Evolutionary conservation across 2,113 vertebrate species (phyloP).

Genomic region (Athene cunicularia): DNA sequence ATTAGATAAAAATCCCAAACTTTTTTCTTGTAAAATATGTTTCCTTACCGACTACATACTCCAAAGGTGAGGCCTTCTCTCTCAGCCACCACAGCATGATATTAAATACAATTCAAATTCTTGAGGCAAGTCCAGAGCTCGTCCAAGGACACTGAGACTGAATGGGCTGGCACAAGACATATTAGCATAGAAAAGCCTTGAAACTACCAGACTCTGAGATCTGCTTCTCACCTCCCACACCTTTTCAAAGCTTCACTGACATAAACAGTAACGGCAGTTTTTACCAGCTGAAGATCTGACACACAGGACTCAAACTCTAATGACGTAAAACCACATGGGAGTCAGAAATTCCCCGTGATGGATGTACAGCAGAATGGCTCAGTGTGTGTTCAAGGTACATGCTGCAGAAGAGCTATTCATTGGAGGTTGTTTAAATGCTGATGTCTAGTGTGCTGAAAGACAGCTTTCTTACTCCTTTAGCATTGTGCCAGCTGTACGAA

Average conservation of each 20-base stretch:
- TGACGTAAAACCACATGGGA: fast-evolving
- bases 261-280: not conserved
- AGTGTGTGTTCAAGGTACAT: not conserved
- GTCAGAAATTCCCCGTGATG: not conserved
- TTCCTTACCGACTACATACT: not conserved
- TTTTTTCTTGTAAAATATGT: not conserved
- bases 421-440: not conserved
- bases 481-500: not conserved
- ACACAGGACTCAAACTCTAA: not conserved
- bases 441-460: not conserved
- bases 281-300: not conserved
- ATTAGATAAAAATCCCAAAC: not conserved
- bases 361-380: not conserved
- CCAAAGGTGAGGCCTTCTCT: not conserved
- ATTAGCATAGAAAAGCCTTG: not conserved
- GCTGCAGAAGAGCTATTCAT: not conserved
- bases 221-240: not conserved
- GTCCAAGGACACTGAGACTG: fast-evolving
- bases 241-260: not conserved
- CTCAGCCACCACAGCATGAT: not conserved
- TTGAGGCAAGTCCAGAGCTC: not conserved
- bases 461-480: not conserved
- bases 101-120: not conserved
- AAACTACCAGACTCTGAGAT: not conserved
- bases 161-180: not conserved